phyloP scores from a whole-genome alignment of 2,797 vertebrate genomes.

The Falco berigora region DNA sequence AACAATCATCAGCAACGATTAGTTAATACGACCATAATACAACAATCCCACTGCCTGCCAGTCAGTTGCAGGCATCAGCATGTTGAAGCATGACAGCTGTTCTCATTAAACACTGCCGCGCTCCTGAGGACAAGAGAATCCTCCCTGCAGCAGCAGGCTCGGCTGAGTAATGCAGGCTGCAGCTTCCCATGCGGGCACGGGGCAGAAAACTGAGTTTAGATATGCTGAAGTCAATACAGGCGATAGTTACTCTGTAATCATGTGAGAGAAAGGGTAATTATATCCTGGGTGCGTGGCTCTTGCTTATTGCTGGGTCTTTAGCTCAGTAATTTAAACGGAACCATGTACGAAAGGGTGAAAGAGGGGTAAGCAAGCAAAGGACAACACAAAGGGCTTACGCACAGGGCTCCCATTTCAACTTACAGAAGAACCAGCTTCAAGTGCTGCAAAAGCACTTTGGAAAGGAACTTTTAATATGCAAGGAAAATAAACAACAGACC shows the following conservation, averaged over 20 bases:
- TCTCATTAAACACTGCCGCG: background rate
- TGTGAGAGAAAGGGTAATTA: background rate
- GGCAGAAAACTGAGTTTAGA: background rate
- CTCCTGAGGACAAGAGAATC: background rate
- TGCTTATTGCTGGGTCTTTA: background rate
- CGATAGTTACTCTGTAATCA: background rate
- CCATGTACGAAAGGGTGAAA: background rate
- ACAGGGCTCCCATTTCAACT: background rate
- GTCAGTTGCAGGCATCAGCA: background rate
- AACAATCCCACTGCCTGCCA: constrained; percentile 21
- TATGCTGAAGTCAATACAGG: background rate
- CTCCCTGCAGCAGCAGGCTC: background rate
- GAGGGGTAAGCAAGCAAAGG: background rate
- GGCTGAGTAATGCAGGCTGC: background rate
- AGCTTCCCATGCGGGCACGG: background rate
- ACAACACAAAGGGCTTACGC: background rate
- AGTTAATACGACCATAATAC: background rate
- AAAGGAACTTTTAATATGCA: background rate
- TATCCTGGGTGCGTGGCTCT: background rate
- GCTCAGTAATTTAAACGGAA: background rate
- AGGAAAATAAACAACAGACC: background rate
- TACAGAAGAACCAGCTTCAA: background rate
- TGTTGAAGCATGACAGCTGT: background rate
- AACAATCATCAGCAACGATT: constrained; percentile 11
- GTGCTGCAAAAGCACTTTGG: background rate